Base-by-base conservation (phyloP, 2,113 vertebrate genomes). In the Fukomys damarensis region DNA sequence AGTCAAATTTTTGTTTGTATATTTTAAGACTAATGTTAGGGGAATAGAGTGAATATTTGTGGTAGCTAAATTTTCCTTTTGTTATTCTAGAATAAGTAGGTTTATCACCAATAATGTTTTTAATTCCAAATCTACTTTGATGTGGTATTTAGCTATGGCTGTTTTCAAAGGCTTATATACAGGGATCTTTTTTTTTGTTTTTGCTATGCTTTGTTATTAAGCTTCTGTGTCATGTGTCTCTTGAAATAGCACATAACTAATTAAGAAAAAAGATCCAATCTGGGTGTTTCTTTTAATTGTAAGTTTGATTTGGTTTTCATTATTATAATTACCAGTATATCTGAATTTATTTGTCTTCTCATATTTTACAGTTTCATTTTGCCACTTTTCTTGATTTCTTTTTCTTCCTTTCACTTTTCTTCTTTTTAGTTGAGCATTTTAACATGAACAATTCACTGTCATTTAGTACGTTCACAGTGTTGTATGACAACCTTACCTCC, bases 291-390 rank as follows among this genome's bases (percentile, higher is more conserved):
- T 90, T 95, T 94, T 68, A 66, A 65, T 16, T 49, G 58, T 7
- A 43, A 84, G 68, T 41, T 84, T 79, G 38, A 59, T 90, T 89
- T 56, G 19, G 86, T 46, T 32, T 35, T 35, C n/a, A n/a, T 89
- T 83, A 22, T 79, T 84, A 32, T 24, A 81, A 22, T 85, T 77
- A 54, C 11, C 19, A 41, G 86, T 63, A 28, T 13, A 86, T 5
- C n/a, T 52, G n/a, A 86, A n/a, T n/a, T n/a, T n/a, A 58, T 89
- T 72, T 12, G 26, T 91, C 77, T 63, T 80, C 70, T 93, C 89
- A 19, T 17, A 65, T 70, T 82, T 84, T 43, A 58, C 49, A 38
- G 5, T 86, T 93, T 52, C 1, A n/a, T 92, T 77, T 86, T 28
- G 22, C 43, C 20, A n/a, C 17, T 87, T 96, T 89, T 87, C 11